A percentile compares a stretch with the other conserved stretches of the same genome.
These are phyloP conservation scores for Iguana delicatissima DNA, from an alignment of 2,797 vertebrate species.

Conservation along the genomic window DNA sequence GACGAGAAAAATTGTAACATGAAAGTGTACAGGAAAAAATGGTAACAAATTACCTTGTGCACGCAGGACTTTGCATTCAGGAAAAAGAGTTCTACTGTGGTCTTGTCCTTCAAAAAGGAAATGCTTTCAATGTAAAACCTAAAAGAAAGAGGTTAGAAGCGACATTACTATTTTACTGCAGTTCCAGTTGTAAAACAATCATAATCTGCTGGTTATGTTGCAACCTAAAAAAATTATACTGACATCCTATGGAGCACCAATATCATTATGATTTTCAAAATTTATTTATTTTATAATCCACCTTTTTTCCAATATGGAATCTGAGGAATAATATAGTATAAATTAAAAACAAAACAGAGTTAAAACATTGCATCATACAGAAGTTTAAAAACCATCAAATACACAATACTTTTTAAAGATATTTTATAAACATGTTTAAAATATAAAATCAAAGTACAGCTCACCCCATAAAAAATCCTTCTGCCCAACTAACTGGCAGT, in stretches of 20 bases:
- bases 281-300: too few species aligned
- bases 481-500: too few species aligned
- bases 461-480: too few species aligned
- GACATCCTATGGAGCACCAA: not conserved
- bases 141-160: conserved; percentile 60
- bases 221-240: not conserved
- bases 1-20: not conserved
- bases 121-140: conserved; percentile 99
- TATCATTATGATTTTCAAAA: not conserved
- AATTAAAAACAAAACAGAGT: too few species aligned
- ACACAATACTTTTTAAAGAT: too few species aligned
- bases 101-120: conserved; percentile 93
- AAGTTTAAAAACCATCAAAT: too few species aligned
- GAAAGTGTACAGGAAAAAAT: not conserved
- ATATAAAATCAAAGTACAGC: too few species aligned
- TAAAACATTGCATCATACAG: too few species aligned
- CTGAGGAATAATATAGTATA: too few species aligned
- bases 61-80: conserved; percentile 95
- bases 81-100: conserved; percentile 96
- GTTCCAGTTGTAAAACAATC: not conserved
- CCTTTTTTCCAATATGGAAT: too few species aligned
- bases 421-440: too few species aligned
- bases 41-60: conserved; percentile 87
- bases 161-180: conserved; percentile 36
- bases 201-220: not conserved